Base-by-base conservation (phyloP, 2,888 invertebrate species). In the Neoaliturus tenellus region DNA sequence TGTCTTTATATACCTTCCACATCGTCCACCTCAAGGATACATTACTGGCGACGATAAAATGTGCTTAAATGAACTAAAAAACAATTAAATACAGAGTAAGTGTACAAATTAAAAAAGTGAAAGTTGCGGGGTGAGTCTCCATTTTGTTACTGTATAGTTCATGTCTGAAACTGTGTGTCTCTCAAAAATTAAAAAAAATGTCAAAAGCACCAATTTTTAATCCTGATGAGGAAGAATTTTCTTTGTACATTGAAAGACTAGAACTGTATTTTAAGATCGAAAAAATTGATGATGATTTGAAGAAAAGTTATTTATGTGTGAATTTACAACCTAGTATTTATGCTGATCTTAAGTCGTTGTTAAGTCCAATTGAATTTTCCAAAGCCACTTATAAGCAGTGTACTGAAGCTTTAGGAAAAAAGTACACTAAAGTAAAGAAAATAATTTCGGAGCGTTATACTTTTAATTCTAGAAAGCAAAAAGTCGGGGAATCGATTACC, bases 191-290 rank as follows among this genome's bases (percentile, higher is more conserved):
- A 35, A 35, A 10, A 4, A 35, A 55, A 55, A 20, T 35, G 35
- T 35, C 35, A 6, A 35, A 35, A 35, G 35, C 35, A 35, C 35
- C 35, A 6, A 35, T 35, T 55, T 55, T 55, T 23, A 14, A 8
- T 55, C 6, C 20, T 55, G 55, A 55, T 8, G 55, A 55, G 55
- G 55, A 55, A 4, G 55, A 55, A 8, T 55, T 55, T 55, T 20
- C 55, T 4, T 55, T 55, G n/a, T 55, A 55, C 23, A 55, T 55
- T 55, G 55, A 55, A 55, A 20, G 55, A 55, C 55, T 55, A 8
- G 55, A 55, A 55, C 55, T 55, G 55, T 55, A 20, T 55, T 55
- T 23, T 55, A 55, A 55, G 23, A 55, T 55, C 6, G 55, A 55
- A 55, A 20, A 55, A 55, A 35, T 35, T 35, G 35, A 35, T 35